Base-by-base conservation (phyloP, 2,888 invertebrate species). In the Embidobia sp. region DNA sequence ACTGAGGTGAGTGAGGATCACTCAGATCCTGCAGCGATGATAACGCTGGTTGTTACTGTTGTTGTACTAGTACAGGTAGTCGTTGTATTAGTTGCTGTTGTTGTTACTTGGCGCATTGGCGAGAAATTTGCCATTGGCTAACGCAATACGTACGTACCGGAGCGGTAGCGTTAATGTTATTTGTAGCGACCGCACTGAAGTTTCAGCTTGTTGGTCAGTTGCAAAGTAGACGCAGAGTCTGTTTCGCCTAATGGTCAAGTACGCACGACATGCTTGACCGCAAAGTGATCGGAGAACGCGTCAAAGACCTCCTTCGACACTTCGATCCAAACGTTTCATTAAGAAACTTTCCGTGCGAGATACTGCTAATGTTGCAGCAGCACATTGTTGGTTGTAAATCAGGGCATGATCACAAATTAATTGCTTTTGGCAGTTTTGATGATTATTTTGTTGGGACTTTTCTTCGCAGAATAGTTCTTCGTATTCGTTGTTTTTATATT, bases 221-320 rank as follows among this genome's bases (percentile, higher is more conserved):
- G 80, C 80, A 82, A 83, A 83, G 77, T 79, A 81, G 59, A 69
- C 74, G 77, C 55, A 55, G 37, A 76, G 63, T 70, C 51, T 40
- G 77, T 81, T 76, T 79, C 83, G 70, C 80, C 86, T 88, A 87
- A 88, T 87, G 87, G 88, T 84, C 86, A 85, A 86, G 87, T 86
- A 84, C 81, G 79, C 79, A 80, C 84, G 83, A 85, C 83, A 83
- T 81, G 83, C 77, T 81, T 79, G 80, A 85, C 86, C 86, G 80
- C 87, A 87, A 87, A 87, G 86, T 86, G 87, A 86, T 88, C 85
- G 84, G 81, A 80, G 67, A 51, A 63, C 72, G 49, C 69, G 49
- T 78, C 72, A 72, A 73, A 79, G 78, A 79, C 73, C 67, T 73
- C 63, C 55, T 73, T 55, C 73, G 61, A 77, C 76, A 70, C 69